Percentiles rank a stretch among this genome's conserved stretches.
phyloP scores from a whole-genome alignment of 2,113 vertebrate species.

The Poeciliopsis turrubarensis region DNA sequence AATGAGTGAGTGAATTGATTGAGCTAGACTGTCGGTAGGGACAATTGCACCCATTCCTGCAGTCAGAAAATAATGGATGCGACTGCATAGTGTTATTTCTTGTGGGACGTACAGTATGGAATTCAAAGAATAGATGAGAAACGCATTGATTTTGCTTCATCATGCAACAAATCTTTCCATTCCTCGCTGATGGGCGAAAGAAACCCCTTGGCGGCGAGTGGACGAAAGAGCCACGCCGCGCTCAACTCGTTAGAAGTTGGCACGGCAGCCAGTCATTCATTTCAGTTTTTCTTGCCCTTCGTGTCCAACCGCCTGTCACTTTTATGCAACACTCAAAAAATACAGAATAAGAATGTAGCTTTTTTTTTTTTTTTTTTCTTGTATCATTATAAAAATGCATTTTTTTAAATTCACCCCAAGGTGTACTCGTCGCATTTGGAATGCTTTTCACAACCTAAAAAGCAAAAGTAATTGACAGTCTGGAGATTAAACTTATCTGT shows the following conservation, averaged over 20 bases:
- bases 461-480: neutral
- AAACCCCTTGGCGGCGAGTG: neutral
- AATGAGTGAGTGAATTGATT: conserved; percentile 14
- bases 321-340: no score
- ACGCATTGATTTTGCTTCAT: neutral
- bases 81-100: neutral
- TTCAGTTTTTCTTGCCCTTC: no score
- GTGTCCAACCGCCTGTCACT: no score
- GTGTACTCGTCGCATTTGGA: neutral
- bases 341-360: no score
- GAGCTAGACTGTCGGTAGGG: conserved; percentile 9
- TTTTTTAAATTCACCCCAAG: neutral
- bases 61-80: neutral
- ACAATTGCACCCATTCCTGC: conserved; percentile 13
- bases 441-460: neutral
- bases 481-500: no score
- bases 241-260: neutral
- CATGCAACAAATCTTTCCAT: no score
- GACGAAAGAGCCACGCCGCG: neutral
- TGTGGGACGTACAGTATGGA: neutral
- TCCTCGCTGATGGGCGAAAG: no score
- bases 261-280: no score
- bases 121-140: neutral
- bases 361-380: no score
- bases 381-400: neutral